phyloP scores from a whole-genome alignment of 2,888 invertebrate species.

The Cephus spinipes region DNA sequence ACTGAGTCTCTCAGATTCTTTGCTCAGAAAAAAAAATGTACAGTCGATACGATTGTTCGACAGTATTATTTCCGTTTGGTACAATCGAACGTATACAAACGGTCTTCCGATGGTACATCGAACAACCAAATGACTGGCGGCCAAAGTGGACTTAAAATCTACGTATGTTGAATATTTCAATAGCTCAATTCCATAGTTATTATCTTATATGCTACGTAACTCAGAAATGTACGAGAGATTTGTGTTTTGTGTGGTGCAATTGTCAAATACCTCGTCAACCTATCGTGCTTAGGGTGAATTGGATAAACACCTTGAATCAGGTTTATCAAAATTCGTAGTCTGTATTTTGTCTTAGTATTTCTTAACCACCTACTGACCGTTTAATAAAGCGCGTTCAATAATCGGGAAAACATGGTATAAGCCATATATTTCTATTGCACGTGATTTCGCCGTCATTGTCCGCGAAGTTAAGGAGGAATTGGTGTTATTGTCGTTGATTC shows the following conservation, averaged over 20 bases:
- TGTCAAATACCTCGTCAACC: no score
- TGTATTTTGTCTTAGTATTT: neutral
- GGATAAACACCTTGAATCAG: neutral
- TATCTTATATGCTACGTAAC: neutral
- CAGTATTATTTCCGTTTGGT: slow-evolving; percentile 9
- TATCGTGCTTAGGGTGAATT: neutral
- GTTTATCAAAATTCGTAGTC: neutral
- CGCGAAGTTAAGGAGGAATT: neutral
- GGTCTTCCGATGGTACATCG: slow-evolving; percentile 3
- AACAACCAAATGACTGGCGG: slow-evolving; percentile 14
- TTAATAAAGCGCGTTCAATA: neutral
- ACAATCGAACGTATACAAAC: slow-evolving; percentile 16
- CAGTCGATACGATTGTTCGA: neutral
- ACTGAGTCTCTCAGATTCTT: neutral
- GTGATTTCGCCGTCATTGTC: no score
- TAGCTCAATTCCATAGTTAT: neutral
- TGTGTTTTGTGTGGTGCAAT: neutral
- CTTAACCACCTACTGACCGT: neutral
- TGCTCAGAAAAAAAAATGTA: neutral
- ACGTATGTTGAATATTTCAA: slow-evolving; percentile 14
- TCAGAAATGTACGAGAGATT: neutral
- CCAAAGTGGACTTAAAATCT: slow-evolving; percentile 22
- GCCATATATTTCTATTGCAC: neutral
- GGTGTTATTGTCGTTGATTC: neutral
- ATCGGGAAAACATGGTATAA: neutral